Conservation (phyloP, 2,113 vertebrate species). For the Ia io region DNA sequence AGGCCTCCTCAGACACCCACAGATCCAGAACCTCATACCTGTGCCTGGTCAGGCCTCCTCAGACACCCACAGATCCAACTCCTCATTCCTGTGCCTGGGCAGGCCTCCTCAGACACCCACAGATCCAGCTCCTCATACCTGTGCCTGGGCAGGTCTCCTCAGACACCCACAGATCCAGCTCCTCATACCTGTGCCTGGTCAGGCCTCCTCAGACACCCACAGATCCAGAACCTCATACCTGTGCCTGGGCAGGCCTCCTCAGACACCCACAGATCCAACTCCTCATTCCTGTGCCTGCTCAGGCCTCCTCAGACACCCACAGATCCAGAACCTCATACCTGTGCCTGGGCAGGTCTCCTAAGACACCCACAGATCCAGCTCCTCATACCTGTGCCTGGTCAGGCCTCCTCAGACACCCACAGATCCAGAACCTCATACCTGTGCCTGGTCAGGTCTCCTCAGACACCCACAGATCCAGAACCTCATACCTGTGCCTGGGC, state of each 20-base stretch:
- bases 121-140: neutral
- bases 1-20: neutral
- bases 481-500: neutral
- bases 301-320: neutral
- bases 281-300: neutral
- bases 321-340: neutral
- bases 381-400: neutral
- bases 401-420: neutral
- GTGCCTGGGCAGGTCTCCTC: neutral
- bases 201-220: too few relatives aligned
- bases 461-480: too few relatives aligned
- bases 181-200: neutral
- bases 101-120: neutral
- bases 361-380: rapidly evolving
- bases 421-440: neutral
- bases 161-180: neutral
- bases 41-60: neutral
- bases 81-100: neutral
- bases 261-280: rapidly evolving
- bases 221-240: neutral
- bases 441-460: too few relatives aligned
- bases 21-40: neutral
- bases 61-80: neutral
- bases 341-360: rapidly evolving
- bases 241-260: neutral